A percentile compares a stretch with the other conserved stretches of the same genome.
phyloP scores from a whole-genome alignment of 2,888 invertebrate genomes.

The Stenichneumon culpator region DNA sequence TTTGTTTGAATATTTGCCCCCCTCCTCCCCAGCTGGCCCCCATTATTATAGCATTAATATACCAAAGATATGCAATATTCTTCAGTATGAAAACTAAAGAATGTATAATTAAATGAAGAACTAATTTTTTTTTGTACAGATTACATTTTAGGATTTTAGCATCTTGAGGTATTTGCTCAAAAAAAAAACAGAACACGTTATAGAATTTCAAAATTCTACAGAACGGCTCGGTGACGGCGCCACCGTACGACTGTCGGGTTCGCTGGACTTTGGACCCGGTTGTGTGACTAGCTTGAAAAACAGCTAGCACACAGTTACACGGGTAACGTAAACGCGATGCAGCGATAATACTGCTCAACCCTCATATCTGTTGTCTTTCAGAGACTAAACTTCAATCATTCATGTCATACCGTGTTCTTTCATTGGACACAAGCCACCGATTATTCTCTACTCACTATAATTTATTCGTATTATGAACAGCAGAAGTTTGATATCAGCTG shows the following conservation, averaged over 20 bases:
- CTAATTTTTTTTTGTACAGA: neutral
- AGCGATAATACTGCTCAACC: neutral
- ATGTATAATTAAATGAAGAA: no score
- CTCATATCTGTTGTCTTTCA: neutral
- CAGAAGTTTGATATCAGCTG: conserved; percentile 6
- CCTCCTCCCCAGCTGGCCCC: no score
- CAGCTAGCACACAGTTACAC: neutral
- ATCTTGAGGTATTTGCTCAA: neutral
- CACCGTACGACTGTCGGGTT: neutral
- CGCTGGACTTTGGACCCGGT: neutral
- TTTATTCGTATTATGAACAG: conserved; percentile 32
- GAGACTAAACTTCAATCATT: neutral
- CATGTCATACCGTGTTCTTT: neutral
- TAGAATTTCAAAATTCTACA: neutral
- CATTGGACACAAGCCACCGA: neutral
- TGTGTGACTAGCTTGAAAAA: neutral
- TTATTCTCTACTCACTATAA: neutral
- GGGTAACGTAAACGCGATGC: neutral
- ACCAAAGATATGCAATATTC: no score
- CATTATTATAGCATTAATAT: no score
- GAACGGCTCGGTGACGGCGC: neutral
- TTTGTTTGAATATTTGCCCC: no score
- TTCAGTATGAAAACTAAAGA: no score
- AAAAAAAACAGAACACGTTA: neutral
- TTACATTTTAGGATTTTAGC: neutral